Conservation (phyloP, 2,888 invertebrate genomes). For the Spodoptera picta region DNA sequence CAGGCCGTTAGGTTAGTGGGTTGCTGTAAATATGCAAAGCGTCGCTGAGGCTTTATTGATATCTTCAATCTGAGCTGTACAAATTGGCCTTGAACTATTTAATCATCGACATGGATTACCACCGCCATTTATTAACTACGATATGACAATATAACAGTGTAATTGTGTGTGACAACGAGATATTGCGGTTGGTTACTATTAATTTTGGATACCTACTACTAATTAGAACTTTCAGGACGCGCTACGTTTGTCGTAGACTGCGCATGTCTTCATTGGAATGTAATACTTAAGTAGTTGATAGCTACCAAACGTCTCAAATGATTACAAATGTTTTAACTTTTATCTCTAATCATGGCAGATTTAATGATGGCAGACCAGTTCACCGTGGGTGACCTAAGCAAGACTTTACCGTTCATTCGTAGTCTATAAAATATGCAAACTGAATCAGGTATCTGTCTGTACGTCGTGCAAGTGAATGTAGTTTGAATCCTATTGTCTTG, state of each 20-base stretch:
- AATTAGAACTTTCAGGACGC: background rate
- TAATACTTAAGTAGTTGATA: conserved; percentile 4
- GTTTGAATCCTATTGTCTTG: conserved; percentile 52
- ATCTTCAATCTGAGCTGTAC: conserved; percentile 71
- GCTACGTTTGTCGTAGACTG: conserved; percentile 9
- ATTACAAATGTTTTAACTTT: conserved; percentile 48
- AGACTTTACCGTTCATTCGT: conserved; percentile 85
- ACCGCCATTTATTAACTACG: conserved; percentile 56
- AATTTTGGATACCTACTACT: too few relatives aligned
- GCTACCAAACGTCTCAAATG: conserved; percentile 14
- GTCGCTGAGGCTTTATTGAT: conserved; percentile 63
- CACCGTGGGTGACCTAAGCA: conserved; percentile 84
- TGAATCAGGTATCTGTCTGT: conserved; percentile 72
- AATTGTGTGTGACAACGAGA: conserved; percentile 26
- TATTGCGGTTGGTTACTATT: conserved; percentile 19
- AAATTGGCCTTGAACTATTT: conserved; percentile 68
- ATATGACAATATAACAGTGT: conserved; percentile 37
- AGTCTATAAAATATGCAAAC: conserved; percentile 79
- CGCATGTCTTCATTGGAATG: conserved; percentile 9
- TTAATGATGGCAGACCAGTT: conserved; percentile 84
- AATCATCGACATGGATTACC: conserved; percentile 65
- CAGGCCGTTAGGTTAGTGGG: conserved; percentile 95
- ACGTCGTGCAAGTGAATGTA: conserved; percentile 49
- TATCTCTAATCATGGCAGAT: conserved; percentile 80
- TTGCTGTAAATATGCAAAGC: conserved; percentile 78